Base-by-base conservation (phyloP, 2,113 vertebrate genomes). In the Aegithalos caudatus region DNA sequence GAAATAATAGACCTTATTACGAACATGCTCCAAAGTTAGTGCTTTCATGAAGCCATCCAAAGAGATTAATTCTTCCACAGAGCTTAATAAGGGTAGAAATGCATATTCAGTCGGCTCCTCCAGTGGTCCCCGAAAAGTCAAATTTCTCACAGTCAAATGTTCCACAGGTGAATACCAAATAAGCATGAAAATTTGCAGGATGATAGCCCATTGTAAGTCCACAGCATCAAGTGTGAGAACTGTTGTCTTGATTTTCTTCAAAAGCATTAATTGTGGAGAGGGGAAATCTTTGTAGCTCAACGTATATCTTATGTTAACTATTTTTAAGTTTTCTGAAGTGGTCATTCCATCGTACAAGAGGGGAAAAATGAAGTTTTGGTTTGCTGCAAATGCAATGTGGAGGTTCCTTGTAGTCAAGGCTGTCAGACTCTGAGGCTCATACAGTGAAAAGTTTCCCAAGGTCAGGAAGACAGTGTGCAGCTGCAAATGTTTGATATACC, bases 391-490 rank as follows among this genome's bases (percentile, higher is more conserved):
- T 58, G 71, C 60, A 33, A 99, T 72, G 28, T 98, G 94, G n/a
- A 99, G 95, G 62, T 35, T 98, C 31, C 96, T 92, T 56, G 98
- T 95, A 13, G 91, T 96, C 44, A 98, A 95, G 40, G 86, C 51
- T 28, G 48, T 90, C 84, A 99, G 95, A 77, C 98, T 98, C n/a
- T 91, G 92, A 14, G 85, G 71, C 47, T 98, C 98, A 89, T 99
- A 98, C 8, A 60, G 42, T 29, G 86, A 86, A 37, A 96, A 48
- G 8, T 96, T 84, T 90, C 97, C 92, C 48, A 99, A 95, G 20
- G 95, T 98, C 33, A 99, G 95, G 33, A 98, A 96, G 57, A 99
- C 81, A 12, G 85, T 96, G 6, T 35, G 81, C 28, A 99, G 96
- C 19, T 97, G 95, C 61, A 98, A 70, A 58, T 72, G 74, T 61